Evolutionary conservation across 2,888 invertebrate genomes (phyloP), one percentile per base, ranked within the genome.

Genomic region (Tipula unca): DNA sequence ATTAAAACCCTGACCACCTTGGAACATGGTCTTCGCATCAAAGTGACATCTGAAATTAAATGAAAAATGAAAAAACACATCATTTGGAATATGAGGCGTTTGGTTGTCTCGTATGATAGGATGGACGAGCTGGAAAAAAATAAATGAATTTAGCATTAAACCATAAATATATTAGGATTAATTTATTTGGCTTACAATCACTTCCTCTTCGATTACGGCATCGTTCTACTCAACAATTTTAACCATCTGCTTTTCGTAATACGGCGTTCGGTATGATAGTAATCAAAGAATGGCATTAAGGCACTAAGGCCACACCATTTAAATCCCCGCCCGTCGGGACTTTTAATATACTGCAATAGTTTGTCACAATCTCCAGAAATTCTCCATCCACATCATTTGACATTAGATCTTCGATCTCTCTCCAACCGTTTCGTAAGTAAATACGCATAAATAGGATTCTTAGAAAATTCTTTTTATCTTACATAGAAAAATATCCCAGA

Each of bases 401-500:
- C 91, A 98, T 96, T 86, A 95, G 92, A 87, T 94, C 92, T 90
- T 96, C 96, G 85, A 96, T 95, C 87, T 94, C 93, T 88, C 95
- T 95, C 95, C 98, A 96, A 93, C 88, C 98, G 93, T 92, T 99
- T 99, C 86, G 99, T 97, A 85, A 99, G 92, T 39, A 98, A 93
- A 91, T 97, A 99, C 5, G 98, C 98, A 90, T 98, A 98, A 87
- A 99, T 96, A 1, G 99, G 99, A 91, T 99, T 98, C 13, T n/a
- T n/a, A n/a, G n/a, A n/a, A n/a, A n/a, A n/a, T n/a, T n/a, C n/a
- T n/a, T n/a, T n/a, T n/a, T n/a, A n/a, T n/a, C n/a, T n/a, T n/a
- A n/a, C n/a, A n/a, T n/a, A n/a, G n/a, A n/a, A n/a, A n/a, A n/a
- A n/a, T n/a, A n/a, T n/a, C n/a, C n/a, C n/a, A n/a, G n/a, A n/a